These are phyloP conservation scores for Drosophila anomalipes DNA, from an alignment of 2,888 invertebrate genomes.

Conservation along the genomic window DNA sequence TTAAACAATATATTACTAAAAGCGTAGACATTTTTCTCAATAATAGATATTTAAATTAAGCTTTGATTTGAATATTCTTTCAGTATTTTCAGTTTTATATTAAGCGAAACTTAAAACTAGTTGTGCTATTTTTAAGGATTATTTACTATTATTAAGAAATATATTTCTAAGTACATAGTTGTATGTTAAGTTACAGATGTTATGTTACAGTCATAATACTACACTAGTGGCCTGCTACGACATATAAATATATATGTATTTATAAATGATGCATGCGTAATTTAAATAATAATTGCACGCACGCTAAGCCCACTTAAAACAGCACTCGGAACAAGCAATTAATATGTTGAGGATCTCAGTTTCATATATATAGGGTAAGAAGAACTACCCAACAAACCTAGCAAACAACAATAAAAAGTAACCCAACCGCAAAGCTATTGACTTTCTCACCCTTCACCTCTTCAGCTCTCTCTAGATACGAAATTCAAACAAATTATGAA, in stretches of 20 bases:
- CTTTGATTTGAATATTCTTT: neutral
- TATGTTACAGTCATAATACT: too few relatives aligned
- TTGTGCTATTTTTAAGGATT: too few relatives aligned
- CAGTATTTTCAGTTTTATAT: neutral
- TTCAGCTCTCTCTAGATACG: slow-evolving; percentile 10
- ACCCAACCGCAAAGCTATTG: slow-evolving; percentile 69
- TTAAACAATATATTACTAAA: neutral
- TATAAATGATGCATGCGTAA: neutral
- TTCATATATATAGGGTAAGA: slow-evolving; percentile 7
- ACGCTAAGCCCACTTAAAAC: neutral
- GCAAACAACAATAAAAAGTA: slow-evolving; percentile 7
- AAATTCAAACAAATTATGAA: slow-evolving; percentile 77
- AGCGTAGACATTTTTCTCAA: neutral
- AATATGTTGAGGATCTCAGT: slow-evolving; percentile 16
- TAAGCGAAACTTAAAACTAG: neutral
- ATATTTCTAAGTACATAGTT: neutral
- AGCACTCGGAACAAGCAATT: slow-evolving; percentile 21
- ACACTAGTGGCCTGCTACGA: too few relatives aligned
- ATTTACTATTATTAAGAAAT: neutral
- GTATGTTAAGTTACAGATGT: too few relatives aligned
- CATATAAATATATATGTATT: neutral
- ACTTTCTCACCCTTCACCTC: slow-evolving; percentile 79
- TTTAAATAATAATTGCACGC: neutral
- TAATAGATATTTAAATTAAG: neutral
- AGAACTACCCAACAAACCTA: neutral